Evolutionary conservation across 2,888 invertebrate species (phyloP).

Genomic region (Brassicogethes aeneus): DNA sequence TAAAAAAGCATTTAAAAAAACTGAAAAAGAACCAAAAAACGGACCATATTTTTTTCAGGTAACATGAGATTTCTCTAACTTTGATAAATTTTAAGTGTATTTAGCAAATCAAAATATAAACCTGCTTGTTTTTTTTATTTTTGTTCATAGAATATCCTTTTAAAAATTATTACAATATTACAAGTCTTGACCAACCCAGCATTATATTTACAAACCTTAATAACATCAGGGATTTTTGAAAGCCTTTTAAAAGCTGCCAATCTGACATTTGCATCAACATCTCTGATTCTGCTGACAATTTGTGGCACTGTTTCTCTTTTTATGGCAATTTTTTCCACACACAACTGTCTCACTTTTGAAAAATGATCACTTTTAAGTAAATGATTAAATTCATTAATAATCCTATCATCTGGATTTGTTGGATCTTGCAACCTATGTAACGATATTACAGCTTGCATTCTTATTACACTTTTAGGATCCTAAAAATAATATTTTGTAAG

Average conservation of each 20-base stretch:
- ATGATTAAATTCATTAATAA: constrained; percentile 62
- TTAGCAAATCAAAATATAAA: no score
- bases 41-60: no score
- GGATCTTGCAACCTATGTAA: constrained; percentile 76
- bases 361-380: constrained; percentile 69
- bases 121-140: constrained; percentile 3
- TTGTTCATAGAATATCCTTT: no score
- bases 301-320: constrained; percentile 60
- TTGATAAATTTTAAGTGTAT: no score
- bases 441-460: constrained; percentile 71
- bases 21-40: no score
- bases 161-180: no score
- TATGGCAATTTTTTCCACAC: constrained; percentile 65
- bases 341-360: constrained; percentile 47
- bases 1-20: no score
- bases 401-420: constrained; percentile 60
- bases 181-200: no score
- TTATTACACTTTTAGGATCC: constrained; percentile 66
- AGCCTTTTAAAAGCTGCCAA: constrained; percentile 43
- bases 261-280: constrained; percentile 70
- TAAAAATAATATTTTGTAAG: constrained; percentile 26
- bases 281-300: constrained; percentile 64
- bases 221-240: constrained; percentile 16
- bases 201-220: no score
- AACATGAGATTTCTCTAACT: no score